Conservation (phyloP, 2,888 invertebrate genomes). For the Lasioglossum marginatum region DNA sequence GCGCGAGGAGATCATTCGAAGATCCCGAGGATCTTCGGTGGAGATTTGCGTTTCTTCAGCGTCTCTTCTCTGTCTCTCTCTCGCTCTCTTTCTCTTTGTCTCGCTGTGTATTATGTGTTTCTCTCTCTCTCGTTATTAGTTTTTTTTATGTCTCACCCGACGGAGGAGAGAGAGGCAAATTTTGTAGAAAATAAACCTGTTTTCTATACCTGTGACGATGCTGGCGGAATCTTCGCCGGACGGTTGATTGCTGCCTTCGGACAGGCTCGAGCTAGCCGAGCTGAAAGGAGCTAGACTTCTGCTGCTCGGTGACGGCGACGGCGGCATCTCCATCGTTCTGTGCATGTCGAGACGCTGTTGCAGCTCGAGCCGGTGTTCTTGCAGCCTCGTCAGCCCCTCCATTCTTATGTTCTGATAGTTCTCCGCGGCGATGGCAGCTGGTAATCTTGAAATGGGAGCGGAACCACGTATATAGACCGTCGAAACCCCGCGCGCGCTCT, state of each 20-base stretch:
- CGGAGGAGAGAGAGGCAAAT: conserved; percentile 55
- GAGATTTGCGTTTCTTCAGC: conserved; percentile 1
- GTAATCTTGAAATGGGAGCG: conserved; percentile 82
- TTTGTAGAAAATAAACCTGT: conserved; percentile 63
- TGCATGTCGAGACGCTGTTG: conserved; percentile 83
- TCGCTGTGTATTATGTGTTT: neutral
- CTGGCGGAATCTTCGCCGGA: conserved; percentile 89
- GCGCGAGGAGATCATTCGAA: conserved; percentile 20
- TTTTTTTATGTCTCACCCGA: neutral
- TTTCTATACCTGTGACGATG: conserved; percentile 92
- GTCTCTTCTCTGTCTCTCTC: neutral
- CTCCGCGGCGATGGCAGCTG: conserved; percentile 76
- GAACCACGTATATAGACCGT: conserved; percentile 60
- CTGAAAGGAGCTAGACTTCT: conserved; percentile 93
- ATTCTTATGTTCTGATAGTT: conserved; percentile 84
- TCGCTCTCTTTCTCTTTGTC: conserved; percentile 19
- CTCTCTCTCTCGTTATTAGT: conserved; percentile 6
- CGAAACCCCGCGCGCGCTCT: conserved; percentile 28
- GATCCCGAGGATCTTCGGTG: conserved; percentile 35
- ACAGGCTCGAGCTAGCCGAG: conserved; percentile 95
- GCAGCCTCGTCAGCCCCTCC: conserved; percentile 83
- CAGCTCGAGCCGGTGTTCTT: conserved; percentile 83
- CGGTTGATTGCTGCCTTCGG: conserved; percentile 87
- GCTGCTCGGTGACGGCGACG: conserved; percentile 94
- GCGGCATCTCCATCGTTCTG: conserved; percentile 87